A percentile compares a stretch with the other conserved stretches of the same genome.
These are phyloP conservation scores for Ostrea denselamellosa DNA, from an alignment of 1,140 invertebrate genomes.

Conservation along the genomic window DNA sequence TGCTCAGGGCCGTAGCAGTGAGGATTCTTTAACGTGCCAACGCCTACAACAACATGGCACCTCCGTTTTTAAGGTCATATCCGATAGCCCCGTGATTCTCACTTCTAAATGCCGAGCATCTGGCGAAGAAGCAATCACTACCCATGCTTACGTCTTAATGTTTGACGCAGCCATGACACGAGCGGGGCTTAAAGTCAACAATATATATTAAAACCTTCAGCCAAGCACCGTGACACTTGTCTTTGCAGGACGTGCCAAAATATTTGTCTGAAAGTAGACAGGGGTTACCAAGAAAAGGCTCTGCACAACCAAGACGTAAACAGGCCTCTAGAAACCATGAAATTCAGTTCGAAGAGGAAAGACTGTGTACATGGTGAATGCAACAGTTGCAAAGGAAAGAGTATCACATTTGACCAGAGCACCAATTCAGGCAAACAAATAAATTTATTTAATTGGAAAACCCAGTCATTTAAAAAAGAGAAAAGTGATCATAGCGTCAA, in stretches of 20 bases:
- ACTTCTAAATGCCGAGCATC: no score
- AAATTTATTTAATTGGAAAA: constrained; percentile 29
- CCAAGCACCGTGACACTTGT: constrained; percentile 52
- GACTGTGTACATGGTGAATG: constrained; percentile 49
- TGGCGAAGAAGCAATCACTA: no score
- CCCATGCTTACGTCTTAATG: no score
- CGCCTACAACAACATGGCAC: no score
- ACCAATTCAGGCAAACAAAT: constrained; percentile 14
- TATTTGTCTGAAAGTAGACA: constrained; percentile 30
- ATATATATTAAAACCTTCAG: constrained; percentile 45
- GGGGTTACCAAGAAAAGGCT: background rate
- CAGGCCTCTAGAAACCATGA: background rate
- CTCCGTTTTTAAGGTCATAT: no score
- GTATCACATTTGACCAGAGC: background rate
- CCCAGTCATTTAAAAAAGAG: constrained; percentile 38
- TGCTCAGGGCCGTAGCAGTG: no score
- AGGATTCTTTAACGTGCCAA: no score
- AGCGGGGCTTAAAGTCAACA: no score
- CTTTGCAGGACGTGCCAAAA: constrained; percentile 53
- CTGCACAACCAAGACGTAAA: constrained; percentile 26
- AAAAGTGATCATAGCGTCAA: constrained; percentile 14
- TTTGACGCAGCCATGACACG: no score
- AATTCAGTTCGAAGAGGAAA: constrained; percentile 36
- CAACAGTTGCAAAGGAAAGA: constrained; percentile 9
- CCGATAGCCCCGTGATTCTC: no score